Conservation (phyloP, 2,888 invertebrate genomes). For the Agrochola litura region DNA sequence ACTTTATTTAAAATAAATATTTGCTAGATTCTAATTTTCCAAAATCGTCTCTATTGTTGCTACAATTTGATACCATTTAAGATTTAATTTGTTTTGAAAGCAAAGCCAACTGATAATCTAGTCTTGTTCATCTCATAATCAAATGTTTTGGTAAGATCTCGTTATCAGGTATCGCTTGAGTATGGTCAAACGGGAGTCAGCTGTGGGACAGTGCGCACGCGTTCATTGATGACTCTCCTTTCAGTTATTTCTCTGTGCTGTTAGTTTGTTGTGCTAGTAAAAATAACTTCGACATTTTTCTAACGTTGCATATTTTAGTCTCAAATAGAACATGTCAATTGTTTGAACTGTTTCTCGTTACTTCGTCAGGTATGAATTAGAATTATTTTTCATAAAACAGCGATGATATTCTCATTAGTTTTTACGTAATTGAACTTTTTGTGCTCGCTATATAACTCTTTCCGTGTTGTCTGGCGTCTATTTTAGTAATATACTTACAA, state of each 20-base stretch:
- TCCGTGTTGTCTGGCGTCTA: neutral
- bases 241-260: conserved; percentile 33
- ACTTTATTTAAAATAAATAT: neutral
- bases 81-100: neutral
- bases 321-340: conserved; percentile 21
- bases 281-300: conserved; percentile 23
- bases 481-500: neutral
- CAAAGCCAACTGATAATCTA: conserved; percentile 29
- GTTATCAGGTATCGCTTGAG: conserved; percentile 69
- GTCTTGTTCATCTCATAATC: conserved; percentile 24
- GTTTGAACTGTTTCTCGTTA: conserved; percentile 20
- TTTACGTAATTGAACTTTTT: neutral
- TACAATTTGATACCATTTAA: neutral
- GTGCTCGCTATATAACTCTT: neutral
- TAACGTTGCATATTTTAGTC: conserved; percentile 2
- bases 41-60: neutral
- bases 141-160: conserved; percentile 55
- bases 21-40: neutral
- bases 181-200: conserved; percentile 69
- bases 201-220: conserved; percentile 67
- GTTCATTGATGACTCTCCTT: conserved; percentile 47
- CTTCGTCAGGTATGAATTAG: conserved; percentile 50
- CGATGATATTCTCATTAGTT: neutral
- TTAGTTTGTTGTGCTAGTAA: conserved; percentile 39
- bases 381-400: conserved; percentile 12